These are phyloP conservation scores for Drosophila leontia DNA, from an alignment of 1,140 invertebrate species.

Conservation along the genomic window DNA sequence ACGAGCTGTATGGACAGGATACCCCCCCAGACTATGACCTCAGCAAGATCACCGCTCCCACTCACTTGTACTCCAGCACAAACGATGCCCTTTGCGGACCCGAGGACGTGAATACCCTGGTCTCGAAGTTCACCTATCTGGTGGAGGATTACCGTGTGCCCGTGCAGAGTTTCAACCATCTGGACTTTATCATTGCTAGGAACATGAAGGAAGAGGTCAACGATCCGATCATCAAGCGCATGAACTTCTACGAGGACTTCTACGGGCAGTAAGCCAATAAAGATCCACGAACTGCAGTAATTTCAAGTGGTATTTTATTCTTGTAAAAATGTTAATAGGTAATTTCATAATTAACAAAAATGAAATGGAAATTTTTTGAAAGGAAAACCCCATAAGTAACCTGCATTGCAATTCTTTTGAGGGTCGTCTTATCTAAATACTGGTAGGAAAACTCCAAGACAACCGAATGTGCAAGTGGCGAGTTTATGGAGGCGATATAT, in stretches of 20 bases:
- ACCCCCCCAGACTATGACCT: slow-evolving; percentile 87
- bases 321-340: not conserved
- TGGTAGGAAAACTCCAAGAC: not conserved
- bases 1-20: slow-evolving; percentile 83
- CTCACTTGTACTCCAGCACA: slow-evolving; percentile 87
- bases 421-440: slow-evolving; percentile 1
- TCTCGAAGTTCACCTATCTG: slow-evolving; percentile 43
- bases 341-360: not conserved
- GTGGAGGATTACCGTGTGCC: slow-evolving; percentile 85
- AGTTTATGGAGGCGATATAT: not conserved
- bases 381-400: slow-evolving; percentile 3
- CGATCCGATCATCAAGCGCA: slow-evolving; percentile 70
- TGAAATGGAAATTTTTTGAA: not conserved
- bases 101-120: slow-evolving; percentile 86
- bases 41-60: slow-evolving; percentile 87
- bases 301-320: not conserved
- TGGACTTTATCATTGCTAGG: slow-evolving; percentile 90
- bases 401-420: slow-evolving; percentile 6
- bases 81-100: slow-evolving; percentile 87
- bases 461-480: not conserved
- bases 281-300: slow-evolving; percentile 4
- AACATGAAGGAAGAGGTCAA: slow-evolving; percentile 88
- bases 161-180: slow-evolving; percentile 88
- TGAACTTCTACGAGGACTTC: slow-evolving; percentile 55
- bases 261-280: slow-evolving; percentile 17